Conservation (phyloP, 2,797 vertebrate species). For the Anguilla marmorata region DNA sequence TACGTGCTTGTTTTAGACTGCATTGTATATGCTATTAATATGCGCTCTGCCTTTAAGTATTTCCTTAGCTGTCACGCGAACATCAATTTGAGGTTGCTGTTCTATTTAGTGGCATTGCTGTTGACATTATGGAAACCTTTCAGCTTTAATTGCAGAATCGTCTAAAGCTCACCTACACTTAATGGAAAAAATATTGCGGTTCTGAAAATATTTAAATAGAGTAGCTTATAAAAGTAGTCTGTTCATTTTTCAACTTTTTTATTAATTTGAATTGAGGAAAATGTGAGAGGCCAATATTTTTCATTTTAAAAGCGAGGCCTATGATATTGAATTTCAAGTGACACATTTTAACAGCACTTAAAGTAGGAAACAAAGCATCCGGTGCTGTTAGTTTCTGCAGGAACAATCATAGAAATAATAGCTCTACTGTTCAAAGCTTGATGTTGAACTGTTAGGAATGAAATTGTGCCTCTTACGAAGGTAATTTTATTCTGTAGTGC, state of each 20-base stretch:
- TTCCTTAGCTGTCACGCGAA: not conserved
- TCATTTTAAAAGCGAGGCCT: not conserved
- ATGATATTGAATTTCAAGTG: not conserved
- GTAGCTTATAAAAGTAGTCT: not conserved
- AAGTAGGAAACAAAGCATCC: not conserved
- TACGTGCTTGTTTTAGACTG: not conserved
- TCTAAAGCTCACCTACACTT: not conserved
- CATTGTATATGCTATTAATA: not conserved
- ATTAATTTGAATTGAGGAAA: not conserved
- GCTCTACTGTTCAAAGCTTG: not conserved
- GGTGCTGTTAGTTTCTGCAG: not conserved
- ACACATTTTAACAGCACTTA: not conserved
- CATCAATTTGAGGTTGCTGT: not conserved
- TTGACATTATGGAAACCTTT: not conserved
- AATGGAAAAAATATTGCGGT: not conserved
- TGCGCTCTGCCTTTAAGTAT: not conserved
- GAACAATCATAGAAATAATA: slow-evolving; percentile 4
- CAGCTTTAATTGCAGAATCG: not conserved
- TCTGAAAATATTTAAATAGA: no score
- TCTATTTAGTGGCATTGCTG: not conserved
- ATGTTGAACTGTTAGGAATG: not conserved
- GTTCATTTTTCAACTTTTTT: not conserved
- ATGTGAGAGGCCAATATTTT: not conserved
- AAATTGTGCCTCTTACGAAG: not conserved
- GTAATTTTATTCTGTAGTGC: not conserved